Evolutionary conservation across 23 tunicate species (phyloP).

Genomic region (Oikopleura dioica): DNA sequence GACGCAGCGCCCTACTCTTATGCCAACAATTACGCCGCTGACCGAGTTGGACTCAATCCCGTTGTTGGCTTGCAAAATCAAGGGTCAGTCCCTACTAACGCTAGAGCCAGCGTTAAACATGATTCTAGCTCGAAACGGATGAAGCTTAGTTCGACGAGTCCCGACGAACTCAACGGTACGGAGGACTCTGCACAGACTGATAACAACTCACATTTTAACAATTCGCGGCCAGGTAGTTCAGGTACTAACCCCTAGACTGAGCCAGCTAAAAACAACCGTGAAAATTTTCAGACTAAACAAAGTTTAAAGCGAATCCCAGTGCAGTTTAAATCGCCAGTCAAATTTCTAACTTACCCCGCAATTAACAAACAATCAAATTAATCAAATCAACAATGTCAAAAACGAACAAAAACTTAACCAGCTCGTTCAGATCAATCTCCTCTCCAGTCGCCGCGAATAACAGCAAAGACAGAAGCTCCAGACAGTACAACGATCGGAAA

Average conservation of each 20-base stretch:
- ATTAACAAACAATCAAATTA: no score
- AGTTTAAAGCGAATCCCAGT: no score
- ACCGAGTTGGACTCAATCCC: slow-evolving; percentile 4
- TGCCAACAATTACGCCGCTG: background rate
- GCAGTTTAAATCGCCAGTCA: no score
- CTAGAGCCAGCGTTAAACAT: no score
- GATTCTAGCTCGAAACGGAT: no score
- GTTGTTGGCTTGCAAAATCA: background rate
- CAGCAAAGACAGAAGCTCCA: background rate
- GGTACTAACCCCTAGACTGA: no score
- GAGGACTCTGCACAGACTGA: background rate
- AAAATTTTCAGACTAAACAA: no score
- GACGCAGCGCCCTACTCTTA: slow-evolving; percentile 9
- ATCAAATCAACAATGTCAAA: no score
- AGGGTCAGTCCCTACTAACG: background rate
- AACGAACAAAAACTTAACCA: no score
- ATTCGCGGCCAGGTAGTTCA: slow-evolving; percentile 13
- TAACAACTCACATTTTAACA: background rate
- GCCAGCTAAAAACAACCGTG: no score
- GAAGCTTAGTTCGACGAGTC: slow-evolving; percentile 9
- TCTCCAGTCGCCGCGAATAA: slow-evolving; percentile 7
- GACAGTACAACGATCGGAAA: background rate
- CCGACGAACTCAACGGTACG: slow-evolving; percentile 1
- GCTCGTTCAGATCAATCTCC: slow-evolving; percentile 2
- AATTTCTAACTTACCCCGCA: no score